Conservation (phyloP, 2,888 invertebrate species). For the Branchinecta sandiegonensis region DNA sequence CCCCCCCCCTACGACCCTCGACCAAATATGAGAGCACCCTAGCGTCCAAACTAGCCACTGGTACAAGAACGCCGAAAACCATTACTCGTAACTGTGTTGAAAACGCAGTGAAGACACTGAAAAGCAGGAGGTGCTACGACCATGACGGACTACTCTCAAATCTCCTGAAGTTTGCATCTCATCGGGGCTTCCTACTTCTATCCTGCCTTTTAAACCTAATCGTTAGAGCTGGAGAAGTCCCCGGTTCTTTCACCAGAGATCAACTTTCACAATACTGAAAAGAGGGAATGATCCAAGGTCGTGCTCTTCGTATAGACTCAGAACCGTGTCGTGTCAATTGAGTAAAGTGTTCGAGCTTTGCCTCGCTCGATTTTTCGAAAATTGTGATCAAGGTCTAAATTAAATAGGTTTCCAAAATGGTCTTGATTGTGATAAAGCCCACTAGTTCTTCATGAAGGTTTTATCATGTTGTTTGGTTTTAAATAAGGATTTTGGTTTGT, state of each 20-base stretch:
- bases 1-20: too few relatives aligned
- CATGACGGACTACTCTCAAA: slow-evolving; percentile 2
- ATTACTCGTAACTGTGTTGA: background rate
- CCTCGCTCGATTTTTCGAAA: too few relatives aligned
- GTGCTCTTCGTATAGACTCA: background rate
- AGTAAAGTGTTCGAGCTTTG: background rate
- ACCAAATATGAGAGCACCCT: too few relatives aligned
- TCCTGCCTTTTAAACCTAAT: too few relatives aligned
- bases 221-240: too few relatives aligned
- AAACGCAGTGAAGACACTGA: background rate
- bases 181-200: background rate
- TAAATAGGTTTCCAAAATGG: too few relatives aligned
- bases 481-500: background rate
- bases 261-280: too few relatives aligned
- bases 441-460: background rate
- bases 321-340: background rate
- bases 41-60: too few relatives aligned
- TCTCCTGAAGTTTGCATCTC: background rate
- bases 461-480: background rate
- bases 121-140: background rate
- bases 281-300: background rate
- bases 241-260: too few relatives aligned
- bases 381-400: too few relatives aligned
- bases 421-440: background rate
- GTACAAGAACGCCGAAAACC: too few relatives aligned